Base-by-base conservation (phyloP, 2,888 invertebrate species). In the Aleiodes leptofemur region DNA sequence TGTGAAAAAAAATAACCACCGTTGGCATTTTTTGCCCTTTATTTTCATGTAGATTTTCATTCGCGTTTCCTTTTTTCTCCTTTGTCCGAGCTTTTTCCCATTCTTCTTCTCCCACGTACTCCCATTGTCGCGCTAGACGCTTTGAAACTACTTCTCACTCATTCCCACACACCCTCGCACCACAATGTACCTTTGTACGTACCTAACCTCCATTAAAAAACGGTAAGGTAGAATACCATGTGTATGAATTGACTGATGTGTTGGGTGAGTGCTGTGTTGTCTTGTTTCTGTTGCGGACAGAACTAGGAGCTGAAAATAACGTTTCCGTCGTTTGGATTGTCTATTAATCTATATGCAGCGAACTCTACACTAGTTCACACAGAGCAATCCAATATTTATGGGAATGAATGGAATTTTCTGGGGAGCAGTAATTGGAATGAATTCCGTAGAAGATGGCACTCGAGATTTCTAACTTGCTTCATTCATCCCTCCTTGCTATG, bases 121-220 rank as follows among this genome's bases (percentile, higher is more conserved):
- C 16, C 16, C 68, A 72, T 74, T 50, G 59, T 57, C 79, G 77
- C 75, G 77, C 82, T 81, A 85, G 84, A 78, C 79, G 82, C 81
- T 84, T 83, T 80, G 80, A 83, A 83, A 85, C 85, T 83, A 82
- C 82, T 84, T 82, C 82, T 82, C 81, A 81, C 83, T 80, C 77
- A 76, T 76, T 77, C 73, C 74, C 74, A 76, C 72, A 43, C 51
- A 38, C 72, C 71, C 69, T 73, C 70, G 68, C 70, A n/a, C 16
- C 34, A 14, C 16, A 53, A 23, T 43, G 13, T 64, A 50, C 50
- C 23, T 72, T 69, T 34, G 72, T 59, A 48, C 69, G 43, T 56
- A 69, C 53, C 29, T 31, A 55, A 64, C 69, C 56, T 55, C 64
- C 55, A 73, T 68, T 77, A 72, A 38, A 56, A 68, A 55, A 34